Percentiles rank a stretch among this genome's conserved stretches.
Evolutionary conservation across 2,888 invertebrate species (phyloP).

Genomic region (Thumatha senex): DNA sequence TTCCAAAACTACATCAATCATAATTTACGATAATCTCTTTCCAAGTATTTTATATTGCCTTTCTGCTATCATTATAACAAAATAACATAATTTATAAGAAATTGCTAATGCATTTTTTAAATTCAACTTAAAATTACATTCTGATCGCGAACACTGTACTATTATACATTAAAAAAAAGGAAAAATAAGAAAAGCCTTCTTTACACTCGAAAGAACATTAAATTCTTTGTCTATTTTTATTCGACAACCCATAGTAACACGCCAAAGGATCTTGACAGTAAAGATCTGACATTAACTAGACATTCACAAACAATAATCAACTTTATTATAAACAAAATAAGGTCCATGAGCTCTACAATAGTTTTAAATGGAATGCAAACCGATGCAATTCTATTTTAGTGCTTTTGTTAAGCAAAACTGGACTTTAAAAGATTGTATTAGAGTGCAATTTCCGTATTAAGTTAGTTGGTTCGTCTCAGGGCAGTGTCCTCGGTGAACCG

Average conservation of each 20-base stretch:
- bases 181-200: constrained; percentile 43
- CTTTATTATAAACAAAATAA: constrained; percentile 20
- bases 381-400: constrained; percentile 31
- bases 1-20: neutral
- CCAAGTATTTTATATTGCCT: neutral
- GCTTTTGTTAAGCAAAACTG: constrained; percentile 24
- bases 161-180: constrained; percentile 49
- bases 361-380: constrained; percentile 40
- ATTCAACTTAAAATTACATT: constrained; percentile 36
- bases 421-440: constrained; percentile 26
- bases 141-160: constrained; percentile 38
- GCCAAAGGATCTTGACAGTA: constrained; percentile 62
- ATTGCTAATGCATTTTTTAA: constrained; percentile 18
- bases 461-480: constrained; percentile 51
- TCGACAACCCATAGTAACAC: constrained; percentile 71
- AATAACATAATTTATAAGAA: constrained; percentile 19
- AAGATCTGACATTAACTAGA: constrained; percentile 53
- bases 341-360: constrained; percentile 15
- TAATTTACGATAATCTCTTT: neutral
- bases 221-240: constrained; percentile 70
- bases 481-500: constrained; percentile 73
- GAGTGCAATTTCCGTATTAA: constrained; percentile 21
- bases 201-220: constrained; percentile 72
- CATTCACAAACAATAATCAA: constrained; percentile 27
- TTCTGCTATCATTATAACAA: constrained; percentile 12